A percentile compares a stretch with the other conserved stretches of the same genome.
Evolutionary conservation across 2,113 vertebrate species (phyloP).

Genomic region (Merops nubicus): DNA sequence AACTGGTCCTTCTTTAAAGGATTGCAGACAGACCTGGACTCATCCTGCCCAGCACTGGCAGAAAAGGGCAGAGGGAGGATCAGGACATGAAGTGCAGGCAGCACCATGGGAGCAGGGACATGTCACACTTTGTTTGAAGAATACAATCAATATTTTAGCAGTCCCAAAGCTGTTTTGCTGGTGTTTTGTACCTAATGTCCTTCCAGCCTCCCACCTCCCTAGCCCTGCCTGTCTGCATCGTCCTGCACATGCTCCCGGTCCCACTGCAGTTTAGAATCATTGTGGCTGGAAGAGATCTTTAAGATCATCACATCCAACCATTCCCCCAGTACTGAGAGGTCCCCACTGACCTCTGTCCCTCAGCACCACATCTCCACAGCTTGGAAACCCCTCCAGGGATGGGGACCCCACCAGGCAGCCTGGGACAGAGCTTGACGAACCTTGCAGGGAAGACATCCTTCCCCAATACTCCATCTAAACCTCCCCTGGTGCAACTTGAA

Average conservation of each 20-base stretch:
- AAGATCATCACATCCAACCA: too few relatives aligned
- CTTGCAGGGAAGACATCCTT: too few relatives aligned
- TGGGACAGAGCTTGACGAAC: too few relatives aligned
- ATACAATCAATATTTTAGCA: neutral
- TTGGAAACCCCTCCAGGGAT: too few relatives aligned
- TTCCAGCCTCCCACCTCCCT: neutral
- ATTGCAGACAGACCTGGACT: neutral
- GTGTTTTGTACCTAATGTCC: neutral
- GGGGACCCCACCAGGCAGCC: too few relatives aligned
- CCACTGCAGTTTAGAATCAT: neutral
- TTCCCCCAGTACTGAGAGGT: too few relatives aligned
- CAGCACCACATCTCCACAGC: too few relatives aligned
- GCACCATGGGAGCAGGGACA: neutral
- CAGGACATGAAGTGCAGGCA: neutral
- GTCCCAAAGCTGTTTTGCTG: neutral
- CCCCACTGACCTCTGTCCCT: too few relatives aligned
- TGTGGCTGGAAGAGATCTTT: too few relatives aligned
- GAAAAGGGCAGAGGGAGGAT: neutral
- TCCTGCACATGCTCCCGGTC: neutral
- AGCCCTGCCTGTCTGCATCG: neutral
- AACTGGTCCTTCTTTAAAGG: neutral
- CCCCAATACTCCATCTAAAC: neutral
- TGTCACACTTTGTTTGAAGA: neutral
- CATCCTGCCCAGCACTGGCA: neutral
- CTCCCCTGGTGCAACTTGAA: neutral